Evolutionary conservation across 2,888 invertebrate species (phyloP), one percentile per base, ranked within the genome.

Genomic region (Pandemis cinnamomeana): DNA sequence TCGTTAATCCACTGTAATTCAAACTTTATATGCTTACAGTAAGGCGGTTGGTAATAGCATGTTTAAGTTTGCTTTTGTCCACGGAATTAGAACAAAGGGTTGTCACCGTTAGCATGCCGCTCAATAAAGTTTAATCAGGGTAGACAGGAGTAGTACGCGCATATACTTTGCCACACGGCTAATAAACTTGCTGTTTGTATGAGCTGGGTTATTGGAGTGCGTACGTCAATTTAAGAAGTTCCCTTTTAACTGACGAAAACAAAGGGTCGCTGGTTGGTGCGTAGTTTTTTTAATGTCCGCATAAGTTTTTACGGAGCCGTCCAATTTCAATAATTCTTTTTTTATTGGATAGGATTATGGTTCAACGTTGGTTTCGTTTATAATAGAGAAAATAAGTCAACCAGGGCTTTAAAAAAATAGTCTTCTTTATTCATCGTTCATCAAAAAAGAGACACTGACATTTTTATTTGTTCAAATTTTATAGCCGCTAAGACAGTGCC

Each of bases 51-150:
- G 46, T 8, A 10, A 44, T 15, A 7, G 64, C 46, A 69, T 41
- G 60, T 13, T 36, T 76, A 82, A 79, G 72, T 82, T 86, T 80
- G 84, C 71, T 73, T 76, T 85, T 80, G 83, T 80, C 82, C 80
- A 78, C 83, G 80, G 83, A 88, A 89, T 89, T 89, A 89, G 87
- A 89, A 89, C 89, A 89, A 89, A 89, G 89, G 87, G 87, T 87
- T 89, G 88, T 89, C 87, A 87, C 86, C 83, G 84, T 83, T 83
- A 82, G 84, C 82, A 85, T 84, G 85, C 80, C 83, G 86, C 86
- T 87, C 89, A 88, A 89, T 89, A 89, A 89, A 89, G 85, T 88
- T 89, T 89, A 88, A 89, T 89, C 89, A 89, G 83, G 79, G 80
- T 74, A 80, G 86, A 87, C 87, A 84, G 83, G 82, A 82, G 61